Evolutionary conservation across 2,888 invertebrate species (phyloP).

Genomic region (Aspidiotus rigidus): DNA sequence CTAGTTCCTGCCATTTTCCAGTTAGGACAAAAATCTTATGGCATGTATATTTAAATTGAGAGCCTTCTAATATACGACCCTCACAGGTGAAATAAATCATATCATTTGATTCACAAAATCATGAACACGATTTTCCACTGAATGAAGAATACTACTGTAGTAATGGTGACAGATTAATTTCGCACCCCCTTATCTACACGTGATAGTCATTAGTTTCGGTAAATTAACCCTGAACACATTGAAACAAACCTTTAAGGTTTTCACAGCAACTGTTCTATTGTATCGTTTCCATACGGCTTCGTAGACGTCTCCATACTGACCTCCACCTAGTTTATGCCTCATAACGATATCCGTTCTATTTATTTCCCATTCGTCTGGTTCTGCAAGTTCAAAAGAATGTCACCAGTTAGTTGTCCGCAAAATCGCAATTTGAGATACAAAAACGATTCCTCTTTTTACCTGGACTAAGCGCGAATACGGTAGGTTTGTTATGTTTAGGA

Average conservation of each 20-base stretch:
- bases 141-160: too few relatives aligned
- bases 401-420: background rate
- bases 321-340: constrained; percentile 95
- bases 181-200: too few relatives aligned
- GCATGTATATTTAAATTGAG: too few relatives aligned
- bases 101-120: too few relatives aligned
- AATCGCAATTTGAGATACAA: background rate
- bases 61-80: too few relatives aligned
- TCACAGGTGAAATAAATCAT: too few relatives aligned
- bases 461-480: constrained; percentile 86
- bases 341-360: constrained; percentile 96
- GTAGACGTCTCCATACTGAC: constrained; percentile 89
- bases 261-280: constrained; percentile 95
- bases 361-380: constrained; percentile 96
- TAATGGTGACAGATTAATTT: too few relatives aligned
- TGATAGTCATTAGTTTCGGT: too few relatives aligned
- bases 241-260: constrained; percentile 73
- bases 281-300: constrained; percentile 94
- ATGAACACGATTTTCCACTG: too few relatives aligned
- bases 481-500: constrained; percentile 90
- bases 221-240: too few relatives aligned
- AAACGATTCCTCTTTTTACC: constrained; percentile 40
- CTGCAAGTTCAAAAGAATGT: constrained; percentile 41
- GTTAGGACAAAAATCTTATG: too few relatives aligned
- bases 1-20: too few relatives aligned